These are phyloP conservation scores for Drosophila tanythrix DNA, from an alignment of 2,888 invertebrate species.

Conservation along the genomic window DNA sequence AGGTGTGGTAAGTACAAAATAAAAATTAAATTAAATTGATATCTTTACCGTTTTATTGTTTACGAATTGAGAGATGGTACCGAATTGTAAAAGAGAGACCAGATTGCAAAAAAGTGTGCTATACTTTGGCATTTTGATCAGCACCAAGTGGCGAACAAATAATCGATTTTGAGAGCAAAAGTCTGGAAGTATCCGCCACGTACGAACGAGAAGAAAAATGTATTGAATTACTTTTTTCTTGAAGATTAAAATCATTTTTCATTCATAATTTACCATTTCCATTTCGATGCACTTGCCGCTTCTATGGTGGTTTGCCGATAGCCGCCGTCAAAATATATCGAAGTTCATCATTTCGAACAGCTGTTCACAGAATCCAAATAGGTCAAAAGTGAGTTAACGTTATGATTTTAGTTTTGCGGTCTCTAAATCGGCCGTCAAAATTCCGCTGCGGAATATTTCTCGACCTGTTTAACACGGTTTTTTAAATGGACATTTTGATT, in stretches of 20 bases:
- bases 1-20: neutral
- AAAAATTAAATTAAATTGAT: neutral
- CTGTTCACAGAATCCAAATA: neutral
- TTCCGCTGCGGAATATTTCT: neutral
- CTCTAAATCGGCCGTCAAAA: neutral
- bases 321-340: neutral
- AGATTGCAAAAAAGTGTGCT: neutral
- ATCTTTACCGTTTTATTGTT: neutral
- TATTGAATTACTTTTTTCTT: neutral
- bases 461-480: neutral
- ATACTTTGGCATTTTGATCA: slow-evolving; percentile 5
- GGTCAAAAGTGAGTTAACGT: neutral
- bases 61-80: neutral
- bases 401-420: neutral
- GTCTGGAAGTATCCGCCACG: neutral
- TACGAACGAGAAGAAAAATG: neutral
- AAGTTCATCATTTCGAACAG: neutral
- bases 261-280: neutral
- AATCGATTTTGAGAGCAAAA: neutral
- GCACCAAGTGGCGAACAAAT: too few species aligned
- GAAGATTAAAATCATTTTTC: neutral
- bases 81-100: slow-evolving; percentile 40
- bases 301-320: neutral
- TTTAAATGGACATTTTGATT: neutral
- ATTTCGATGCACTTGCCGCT: neutral